Percentiles rank a stretch among this genome's conserved stretches.
These are phyloP conservation scores for Eudemis profundana DNA, from an alignment of 2,888 invertebrate species.

Conservation along the genomic window DNA sequence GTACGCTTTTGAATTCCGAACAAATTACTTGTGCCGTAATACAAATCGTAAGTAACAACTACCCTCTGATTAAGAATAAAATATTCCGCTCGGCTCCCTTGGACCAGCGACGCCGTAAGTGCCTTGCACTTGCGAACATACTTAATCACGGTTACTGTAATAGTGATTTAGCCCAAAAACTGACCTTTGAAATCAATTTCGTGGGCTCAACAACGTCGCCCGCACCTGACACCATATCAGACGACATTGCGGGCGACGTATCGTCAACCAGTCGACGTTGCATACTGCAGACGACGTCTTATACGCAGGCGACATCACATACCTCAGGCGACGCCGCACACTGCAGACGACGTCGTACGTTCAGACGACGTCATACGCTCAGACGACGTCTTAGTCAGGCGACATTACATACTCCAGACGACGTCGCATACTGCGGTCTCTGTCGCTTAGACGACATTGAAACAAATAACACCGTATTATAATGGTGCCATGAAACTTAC, in stretches of 20 bases:
- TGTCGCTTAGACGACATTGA: background rate
- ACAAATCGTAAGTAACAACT: background rate
- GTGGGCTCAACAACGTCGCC: background rate
- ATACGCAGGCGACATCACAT: too few relatives aligned
- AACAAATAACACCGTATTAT: background rate
- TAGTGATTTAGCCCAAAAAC: background rate
- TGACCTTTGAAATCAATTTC: background rate
- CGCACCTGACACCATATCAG: too few relatives aligned
- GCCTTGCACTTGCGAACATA: conserved; percentile 3
- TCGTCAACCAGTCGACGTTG: too few relatives aligned
- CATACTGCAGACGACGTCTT: too few relatives aligned
- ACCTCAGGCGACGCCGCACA: background rate
- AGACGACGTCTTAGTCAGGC: background rate
- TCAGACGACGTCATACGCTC: background rate
- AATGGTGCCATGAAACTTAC: background rate
- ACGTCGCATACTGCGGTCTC: too few relatives aligned
- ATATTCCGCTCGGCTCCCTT: conserved; percentile 23
- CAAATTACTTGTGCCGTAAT: background rate
- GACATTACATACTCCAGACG: background rate
- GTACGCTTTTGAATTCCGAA: conserved; percentile 17
- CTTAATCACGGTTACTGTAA: background rate
- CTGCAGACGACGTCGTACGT: background rate
- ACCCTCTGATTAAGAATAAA: conserved; percentile 8
- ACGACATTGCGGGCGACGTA: too few relatives aligned
- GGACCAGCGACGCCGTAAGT: conserved; percentile 22